These are phyloP conservation scores for Andrena fulva DNA, from an alignment of 2,888 invertebrate species.

Conservation along the genomic window DNA sequence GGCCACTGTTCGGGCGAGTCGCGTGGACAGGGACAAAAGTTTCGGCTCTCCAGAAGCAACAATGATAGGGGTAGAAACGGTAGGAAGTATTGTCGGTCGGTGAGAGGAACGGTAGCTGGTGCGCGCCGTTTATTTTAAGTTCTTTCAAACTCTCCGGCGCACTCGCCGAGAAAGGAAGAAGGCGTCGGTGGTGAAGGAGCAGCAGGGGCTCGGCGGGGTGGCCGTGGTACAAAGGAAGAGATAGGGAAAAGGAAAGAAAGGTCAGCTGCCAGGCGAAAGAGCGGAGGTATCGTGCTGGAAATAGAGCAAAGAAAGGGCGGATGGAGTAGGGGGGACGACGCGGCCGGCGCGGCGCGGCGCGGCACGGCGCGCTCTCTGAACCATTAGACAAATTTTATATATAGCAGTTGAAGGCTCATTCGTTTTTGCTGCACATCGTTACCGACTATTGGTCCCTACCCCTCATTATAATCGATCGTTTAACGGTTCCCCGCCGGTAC, in stretches of 20 bases:
- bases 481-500: slow-evolving; percentile 26
- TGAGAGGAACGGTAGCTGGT: slow-evolving; percentile 62
- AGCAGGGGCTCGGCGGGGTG: background rate
- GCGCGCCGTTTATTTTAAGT: slow-evolving; percentile 80
- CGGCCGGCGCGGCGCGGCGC: slow-evolving; percentile 5
- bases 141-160: slow-evolving; percentile 78
- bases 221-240: slow-evolving; percentile 48
- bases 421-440: slow-evolving; percentile 65
- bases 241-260: slow-evolving; percentile 58
- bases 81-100: slow-evolving; percentile 67
- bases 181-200: slow-evolving; percentile 43
- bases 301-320: slow-evolving; percentile 66
- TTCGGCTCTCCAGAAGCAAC: slow-evolving; percentile 58
- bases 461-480: slow-evolving; percentile 59
- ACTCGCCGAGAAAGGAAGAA: slow-evolving; percentile 58
- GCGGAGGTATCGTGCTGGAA: slow-evolving; percentile 66
- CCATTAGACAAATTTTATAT: slow-evolving; percentile 83
- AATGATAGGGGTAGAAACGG: slow-evolving; percentile 40
- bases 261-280: slow-evolving; percentile 52
- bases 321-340: slow-evolving; percentile 26
- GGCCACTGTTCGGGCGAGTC: background rate
- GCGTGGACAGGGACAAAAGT: slow-evolving; percentile 50
- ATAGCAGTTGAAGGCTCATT: slow-evolving; percentile 76
- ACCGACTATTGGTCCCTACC: slow-evolving; percentile 56
- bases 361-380: slow-evolving; percentile 67